Conservation (phyloP, 2,113 vertebrate genomes). For the Camelus dromedarius region DNA sequence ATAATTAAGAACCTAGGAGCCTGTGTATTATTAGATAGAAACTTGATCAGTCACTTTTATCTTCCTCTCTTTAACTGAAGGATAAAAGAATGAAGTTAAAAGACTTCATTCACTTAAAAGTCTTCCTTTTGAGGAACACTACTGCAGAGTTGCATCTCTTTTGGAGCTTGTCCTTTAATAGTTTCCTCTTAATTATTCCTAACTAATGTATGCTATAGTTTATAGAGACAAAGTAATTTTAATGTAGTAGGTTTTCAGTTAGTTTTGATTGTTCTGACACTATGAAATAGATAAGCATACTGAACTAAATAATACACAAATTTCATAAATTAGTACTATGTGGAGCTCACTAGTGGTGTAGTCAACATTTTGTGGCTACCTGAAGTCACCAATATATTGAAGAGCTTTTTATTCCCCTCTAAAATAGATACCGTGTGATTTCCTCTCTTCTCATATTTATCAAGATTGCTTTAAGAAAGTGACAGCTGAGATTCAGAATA, state of each 20-base stretch:
- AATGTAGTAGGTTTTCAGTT: constrained; percentile 4
- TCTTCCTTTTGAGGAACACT: background rate
- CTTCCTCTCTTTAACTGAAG: constrained; percentile 3
- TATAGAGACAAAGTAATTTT: constrained; percentile 10
- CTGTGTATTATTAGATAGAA: background rate
- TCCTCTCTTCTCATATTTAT: background rate
- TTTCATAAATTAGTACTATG: background rate
- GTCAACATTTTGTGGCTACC: background rate
- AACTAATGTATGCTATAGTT: background rate
- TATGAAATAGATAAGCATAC: background rate
- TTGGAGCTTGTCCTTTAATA: background rate
- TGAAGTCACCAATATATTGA: background rate
- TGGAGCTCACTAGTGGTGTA: background rate
- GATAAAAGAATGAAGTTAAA: constrained; percentile 13
- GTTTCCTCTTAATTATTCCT: constrained; percentile 1
- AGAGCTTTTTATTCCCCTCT: background rate
- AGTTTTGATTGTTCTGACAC: constrained; percentile 29
- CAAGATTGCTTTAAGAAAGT: constrained; percentile 49
- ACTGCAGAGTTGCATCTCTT: background rate
- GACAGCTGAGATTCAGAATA: background rate
- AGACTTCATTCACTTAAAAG: background rate
- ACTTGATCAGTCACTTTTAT: background rate
- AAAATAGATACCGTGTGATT: background rate
- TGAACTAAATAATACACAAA: background rate
- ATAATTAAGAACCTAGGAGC: background rate